Conservation (phyloP, 2,113 vertebrate species). For the Struthio camelus region DNA sequence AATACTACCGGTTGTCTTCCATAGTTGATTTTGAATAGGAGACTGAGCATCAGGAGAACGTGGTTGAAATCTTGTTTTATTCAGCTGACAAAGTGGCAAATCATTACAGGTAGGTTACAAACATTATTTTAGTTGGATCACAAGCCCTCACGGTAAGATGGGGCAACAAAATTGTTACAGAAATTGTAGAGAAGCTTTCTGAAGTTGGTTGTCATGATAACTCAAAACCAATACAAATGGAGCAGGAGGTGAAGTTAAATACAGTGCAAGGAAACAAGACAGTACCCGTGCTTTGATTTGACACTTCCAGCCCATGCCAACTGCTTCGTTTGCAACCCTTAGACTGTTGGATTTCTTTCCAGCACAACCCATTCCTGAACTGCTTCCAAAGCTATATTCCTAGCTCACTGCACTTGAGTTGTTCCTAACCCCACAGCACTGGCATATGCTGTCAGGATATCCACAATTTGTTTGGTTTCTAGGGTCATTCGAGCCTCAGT, state of each 20-base stretch:
- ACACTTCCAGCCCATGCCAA: neutral
- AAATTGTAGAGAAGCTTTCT: constrained; percentile 60
- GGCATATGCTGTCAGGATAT: constrained; percentile 90
- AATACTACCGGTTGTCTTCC: neutral
- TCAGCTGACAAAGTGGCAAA: constrained; percentile 74
- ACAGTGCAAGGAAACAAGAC: constrained; percentile 55
- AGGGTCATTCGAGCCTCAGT: constrained; percentile 90
- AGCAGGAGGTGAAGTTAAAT: constrained; percentile 59
- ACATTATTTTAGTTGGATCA: constrained; percentile 75
- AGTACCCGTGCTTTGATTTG: neutral
- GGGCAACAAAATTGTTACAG: constrained; percentile 69
- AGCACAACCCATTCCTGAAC: neutral
- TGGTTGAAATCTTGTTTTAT: constrained; percentile 71
- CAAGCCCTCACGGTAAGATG: constrained; percentile 70
- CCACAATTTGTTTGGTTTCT: constrained; percentile 91
- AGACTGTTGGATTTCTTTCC: neutral
- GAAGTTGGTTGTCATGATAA: constrained; percentile 65
- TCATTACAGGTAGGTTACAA: constrained; percentile 67
- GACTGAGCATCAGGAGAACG: neutral
- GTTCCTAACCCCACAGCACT: constrained; percentile 92
- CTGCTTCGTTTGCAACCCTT: constrained; percentile 5
- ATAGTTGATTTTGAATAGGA: neutral
- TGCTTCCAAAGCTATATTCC: neutral
- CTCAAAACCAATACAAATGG: constrained; percentile 43
- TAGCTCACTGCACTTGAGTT: constrained; percentile 80